Evolutionary conservation across 2,888 invertebrate species (phyloP), one percentile per base, ranked within the genome.

Genomic region (Molorchus minor): DNA sequence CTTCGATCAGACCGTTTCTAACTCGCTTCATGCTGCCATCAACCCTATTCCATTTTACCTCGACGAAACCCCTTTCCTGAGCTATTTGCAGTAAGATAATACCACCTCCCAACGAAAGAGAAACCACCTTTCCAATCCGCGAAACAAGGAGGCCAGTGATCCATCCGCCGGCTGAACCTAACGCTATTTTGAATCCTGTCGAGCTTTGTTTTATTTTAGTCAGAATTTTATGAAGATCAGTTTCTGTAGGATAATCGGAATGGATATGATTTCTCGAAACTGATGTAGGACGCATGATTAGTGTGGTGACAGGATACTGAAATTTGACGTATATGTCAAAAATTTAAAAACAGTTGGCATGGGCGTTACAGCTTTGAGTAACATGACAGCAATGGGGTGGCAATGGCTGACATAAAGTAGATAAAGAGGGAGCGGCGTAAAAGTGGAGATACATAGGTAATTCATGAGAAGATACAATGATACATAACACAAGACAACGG

Each of bases 41-140:
- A 2, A 61, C 25, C 21, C 38, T 25, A n/a, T 30, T 29, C 56
- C 56, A 60, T 21, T 56, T 40, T 2, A 60, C 30, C 15, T 56
- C 46, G 8, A 60, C 25, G 19, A 36, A 60, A 8, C 40, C 51
- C 13, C 33, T 56, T 4, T 56, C 53, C 2, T 51, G 51, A 2
- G 60, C 52, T 13, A 60, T 10, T 45, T 56, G 60, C 4, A 60
- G 20, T 16, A 60, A 35, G 12, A 60, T 46, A 8, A 60, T 52
- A 15, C 56, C 52, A 3, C 60, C 46, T 5, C 60, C 60, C 2
- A 56, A 10, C 2, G 52, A 30, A 3, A 56, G n/a, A 1, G 51
- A 46, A 16, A 51, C 56, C 3, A 53, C 10, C 59, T 58, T 44
- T 58, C 59, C 54, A 29, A 60, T 43, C 0, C 38, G 36, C 15